Conservation (phyloP, 2,888 invertebrate species). For the Tholera decimalis region DNA sequence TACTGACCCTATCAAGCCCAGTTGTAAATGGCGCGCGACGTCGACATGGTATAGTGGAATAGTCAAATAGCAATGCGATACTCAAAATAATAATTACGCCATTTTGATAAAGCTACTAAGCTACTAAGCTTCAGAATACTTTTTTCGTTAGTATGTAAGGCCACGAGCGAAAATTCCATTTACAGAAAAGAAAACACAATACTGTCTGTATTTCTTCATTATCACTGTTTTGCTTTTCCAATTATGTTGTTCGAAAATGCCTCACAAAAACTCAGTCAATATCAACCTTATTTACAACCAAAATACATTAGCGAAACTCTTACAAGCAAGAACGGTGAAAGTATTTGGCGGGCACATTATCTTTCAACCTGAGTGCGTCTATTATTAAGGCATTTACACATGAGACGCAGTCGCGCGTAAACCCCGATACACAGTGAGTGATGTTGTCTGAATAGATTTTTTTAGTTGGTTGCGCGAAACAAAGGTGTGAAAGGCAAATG, state of each 20-base stretch:
- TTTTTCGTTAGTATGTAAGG: background rate
- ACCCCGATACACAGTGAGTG: conserved; percentile 65
- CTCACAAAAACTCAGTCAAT: conserved; percentile 1
- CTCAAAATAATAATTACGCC: too few species aligned
- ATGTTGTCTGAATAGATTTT: conserved; percentile 58
- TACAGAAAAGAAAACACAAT: background rate
- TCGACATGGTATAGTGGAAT: too few species aligned
- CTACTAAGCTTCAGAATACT: too few species aligned
- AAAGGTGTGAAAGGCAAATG: conserved; percentile 22
- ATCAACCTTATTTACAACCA: conserved; percentile 9
- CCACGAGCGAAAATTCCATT: background rate
- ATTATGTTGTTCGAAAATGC: background rate
- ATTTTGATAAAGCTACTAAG: too few species aligned
- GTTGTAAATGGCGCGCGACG: too few species aligned
- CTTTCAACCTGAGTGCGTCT: conserved; percentile 74
- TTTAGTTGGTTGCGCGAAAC: conserved; percentile 46
- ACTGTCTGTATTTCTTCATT: background rate
- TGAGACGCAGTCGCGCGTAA: conserved; percentile 67
- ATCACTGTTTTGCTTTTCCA: conserved; percentile 5
- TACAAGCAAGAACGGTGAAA: conserved; percentile 44
- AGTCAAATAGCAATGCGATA: too few species aligned
- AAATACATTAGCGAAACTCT: conserved; percentile 52
- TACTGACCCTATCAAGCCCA: too few species aligned
- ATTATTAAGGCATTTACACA: conserved; percentile 70
- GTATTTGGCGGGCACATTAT: conserved; percentile 53